Evolutionary conservation across 1,140 invertebrate genomes (phyloP).

Genomic region (Nixonia krombeini): DNA sequence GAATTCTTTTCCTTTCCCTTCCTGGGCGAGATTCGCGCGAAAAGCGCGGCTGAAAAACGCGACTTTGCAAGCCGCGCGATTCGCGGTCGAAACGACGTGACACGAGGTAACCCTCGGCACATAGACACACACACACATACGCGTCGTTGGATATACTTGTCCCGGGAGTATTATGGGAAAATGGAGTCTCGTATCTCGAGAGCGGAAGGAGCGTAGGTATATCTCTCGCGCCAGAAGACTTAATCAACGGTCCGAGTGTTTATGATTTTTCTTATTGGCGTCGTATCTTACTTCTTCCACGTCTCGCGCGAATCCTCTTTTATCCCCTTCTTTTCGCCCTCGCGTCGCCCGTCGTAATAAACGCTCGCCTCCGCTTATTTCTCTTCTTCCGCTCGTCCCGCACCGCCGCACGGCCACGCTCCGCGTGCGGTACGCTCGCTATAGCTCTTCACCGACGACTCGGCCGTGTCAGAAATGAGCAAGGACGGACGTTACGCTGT

Average conservation of each 20-base stretch:
- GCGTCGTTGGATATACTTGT: constrained; percentile 17
- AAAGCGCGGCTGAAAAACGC: too few species aligned
- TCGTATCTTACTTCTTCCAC: constrained; percentile 53
- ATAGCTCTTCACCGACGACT: constrained; percentile 15
- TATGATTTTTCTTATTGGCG: constrained; percentile 70
- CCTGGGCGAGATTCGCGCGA: background rate
- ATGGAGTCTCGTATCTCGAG: constrained; percentile 52
- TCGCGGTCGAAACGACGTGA: constrained; percentile 27
- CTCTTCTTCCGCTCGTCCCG: background rate
- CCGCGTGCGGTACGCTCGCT: too few species aligned
- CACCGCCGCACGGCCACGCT: too few species aligned
- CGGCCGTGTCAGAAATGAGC: too few species aligned
- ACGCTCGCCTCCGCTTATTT: background rate
- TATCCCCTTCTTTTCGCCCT: constrained; percentile 19
- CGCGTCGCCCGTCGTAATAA: background rate
- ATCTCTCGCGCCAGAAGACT: constrained; percentile 52
- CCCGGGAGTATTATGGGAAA: constrained; percentile 63
- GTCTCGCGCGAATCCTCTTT: constrained; percentile 11
- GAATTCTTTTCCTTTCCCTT: background rate
- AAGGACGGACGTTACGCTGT: too few species aligned
- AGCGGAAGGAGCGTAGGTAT: constrained; percentile 17
- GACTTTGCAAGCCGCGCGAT: too few species aligned
- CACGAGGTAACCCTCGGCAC: constrained; percentile 32
- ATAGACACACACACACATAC: background rate
- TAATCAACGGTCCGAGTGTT: constrained; percentile 69